phyloP scores from a whole-genome alignment of 1,140 invertebrate species.

The Hetaerina americana region DNA sequence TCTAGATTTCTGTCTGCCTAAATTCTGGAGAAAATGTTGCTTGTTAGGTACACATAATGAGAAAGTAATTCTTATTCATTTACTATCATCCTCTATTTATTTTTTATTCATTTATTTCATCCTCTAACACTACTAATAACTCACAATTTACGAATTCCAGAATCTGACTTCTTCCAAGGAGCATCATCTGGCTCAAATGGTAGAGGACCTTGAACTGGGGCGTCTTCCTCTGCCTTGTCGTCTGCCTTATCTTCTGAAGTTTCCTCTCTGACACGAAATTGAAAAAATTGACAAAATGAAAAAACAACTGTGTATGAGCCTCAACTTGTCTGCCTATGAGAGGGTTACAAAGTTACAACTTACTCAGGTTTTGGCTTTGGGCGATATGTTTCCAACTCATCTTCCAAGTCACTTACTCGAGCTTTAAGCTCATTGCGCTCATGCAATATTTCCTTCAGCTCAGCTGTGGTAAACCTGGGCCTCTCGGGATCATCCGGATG shows the following conservation, averaged over 20 bases:
- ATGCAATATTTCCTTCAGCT: conserved; percentile 75
- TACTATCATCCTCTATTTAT: too few relatives aligned
- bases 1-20: too few relatives aligned
- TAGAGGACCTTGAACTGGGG: conserved; percentile 87
- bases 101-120: too few relatives aligned
- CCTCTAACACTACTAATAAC: too few relatives aligned
- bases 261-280: too few relatives aligned
- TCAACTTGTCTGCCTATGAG: too few relatives aligned
- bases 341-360: too few relatives aligned
- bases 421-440: conserved; percentile 82
- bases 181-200: conserved; percentile 93
- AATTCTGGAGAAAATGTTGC: too few relatives aligned
- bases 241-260: background rate
- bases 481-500: conserved; percentile 67
- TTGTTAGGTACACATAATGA: too few relatives aligned
- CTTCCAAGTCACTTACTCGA: conserved; percentile 71
- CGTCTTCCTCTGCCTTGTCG: conserved; percentile 48
- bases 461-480: conserved; percentile 78
- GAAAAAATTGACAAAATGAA: too few relatives aligned
- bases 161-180: conserved; percentile 71
- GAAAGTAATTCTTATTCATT: too few relatives aligned
- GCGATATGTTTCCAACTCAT: conserved; percentile 63
- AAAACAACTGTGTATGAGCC: too few relatives aligned
- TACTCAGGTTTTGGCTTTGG: conserved; percentile 35
- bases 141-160: conserved; percentile 76